These are phyloP conservation scores for Zaprionus capensis DNA, from an alignment of 1,140 invertebrate genomes.

Conservation along the genomic window DNA sequence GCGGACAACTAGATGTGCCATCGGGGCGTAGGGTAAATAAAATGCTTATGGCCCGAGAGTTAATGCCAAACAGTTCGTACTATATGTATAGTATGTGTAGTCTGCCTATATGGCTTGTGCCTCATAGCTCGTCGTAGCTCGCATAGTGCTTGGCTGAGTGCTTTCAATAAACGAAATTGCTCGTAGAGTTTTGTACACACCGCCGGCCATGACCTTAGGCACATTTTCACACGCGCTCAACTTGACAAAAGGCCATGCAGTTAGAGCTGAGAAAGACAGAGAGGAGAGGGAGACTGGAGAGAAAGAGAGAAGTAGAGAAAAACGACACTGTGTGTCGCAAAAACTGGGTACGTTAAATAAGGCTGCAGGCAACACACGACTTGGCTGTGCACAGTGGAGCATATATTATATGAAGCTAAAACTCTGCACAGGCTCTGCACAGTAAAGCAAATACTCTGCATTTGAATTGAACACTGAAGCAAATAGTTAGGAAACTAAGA, in stretches of 20 bases:
- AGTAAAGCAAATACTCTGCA: not conserved
- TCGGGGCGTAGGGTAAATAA: conserved; percentile 16
- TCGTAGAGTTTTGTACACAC: conserved; percentile 41
- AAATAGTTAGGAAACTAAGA: too few relatives aligned
- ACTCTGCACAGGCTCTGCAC: not conserved
- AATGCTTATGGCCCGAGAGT: conserved; percentile 4
- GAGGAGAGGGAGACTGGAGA: not conserved
- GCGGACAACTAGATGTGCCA: conserved; percentile 33
- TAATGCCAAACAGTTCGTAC: not conserved
- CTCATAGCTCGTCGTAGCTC: not conserved
- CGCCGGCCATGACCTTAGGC: conserved; percentile 69
- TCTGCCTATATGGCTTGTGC: not conserved
- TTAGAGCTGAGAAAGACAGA: not conserved
- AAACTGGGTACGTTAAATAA: not conserved
- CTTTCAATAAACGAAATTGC: conserved; percentile 74
- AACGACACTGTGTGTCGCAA: not conserved
- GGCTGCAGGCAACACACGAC: conserved; percentile 2
- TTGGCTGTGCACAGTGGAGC: not conserved
- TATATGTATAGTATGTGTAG: not conserved
- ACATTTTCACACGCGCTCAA: conserved; percentile 65
- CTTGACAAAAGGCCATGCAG: conserved; percentile 40
- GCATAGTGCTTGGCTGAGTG: conserved; percentile 17
- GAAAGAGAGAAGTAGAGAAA: not conserved
- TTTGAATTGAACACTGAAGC: too few relatives aligned
- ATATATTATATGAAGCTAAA: not conserved